These are phyloP conservation scores for Vultur gryphus DNA, from an alignment of 2,797 vertebrate genomes.

Conservation along the genomic window DNA sequence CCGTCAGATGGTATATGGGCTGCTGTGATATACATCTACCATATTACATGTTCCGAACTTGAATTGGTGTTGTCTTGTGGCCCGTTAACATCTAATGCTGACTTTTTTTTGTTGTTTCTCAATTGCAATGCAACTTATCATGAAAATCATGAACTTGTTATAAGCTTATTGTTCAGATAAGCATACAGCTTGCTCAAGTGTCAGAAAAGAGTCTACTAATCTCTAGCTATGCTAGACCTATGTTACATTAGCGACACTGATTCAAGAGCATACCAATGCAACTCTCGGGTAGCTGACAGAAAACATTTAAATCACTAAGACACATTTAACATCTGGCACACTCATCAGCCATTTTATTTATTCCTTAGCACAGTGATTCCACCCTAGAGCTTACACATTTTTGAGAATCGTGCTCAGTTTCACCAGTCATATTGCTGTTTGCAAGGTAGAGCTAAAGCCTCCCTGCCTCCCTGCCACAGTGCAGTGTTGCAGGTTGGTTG, in stretches of 20 bases:
- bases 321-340: not conserved
- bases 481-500: not conserved
- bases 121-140: not conserved
- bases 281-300: not conserved
- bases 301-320: not conserved
- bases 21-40: not conserved
- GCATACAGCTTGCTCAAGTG: not conserved
- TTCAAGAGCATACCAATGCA: not conserved
- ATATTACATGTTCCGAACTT: not conserved
- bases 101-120: not conserved
- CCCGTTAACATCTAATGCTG: not conserved
- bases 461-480: accelerated
- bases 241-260: not conserved
- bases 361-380: not conserved
- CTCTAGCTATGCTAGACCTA: not conserved
- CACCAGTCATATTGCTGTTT: not conserved
- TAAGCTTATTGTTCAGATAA: not conserved
- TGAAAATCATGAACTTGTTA: not conserved
- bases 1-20: not conserved
- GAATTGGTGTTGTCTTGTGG: not conserved
- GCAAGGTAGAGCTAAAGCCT: not conserved
- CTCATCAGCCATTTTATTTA: not conserved
- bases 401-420: not conserved
- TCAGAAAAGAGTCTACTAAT: not conserved
- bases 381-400: not conserved